Base-by-base conservation (phyloP, 1,140 invertebrate species). In the Monochamus saltuarius region DNA sequence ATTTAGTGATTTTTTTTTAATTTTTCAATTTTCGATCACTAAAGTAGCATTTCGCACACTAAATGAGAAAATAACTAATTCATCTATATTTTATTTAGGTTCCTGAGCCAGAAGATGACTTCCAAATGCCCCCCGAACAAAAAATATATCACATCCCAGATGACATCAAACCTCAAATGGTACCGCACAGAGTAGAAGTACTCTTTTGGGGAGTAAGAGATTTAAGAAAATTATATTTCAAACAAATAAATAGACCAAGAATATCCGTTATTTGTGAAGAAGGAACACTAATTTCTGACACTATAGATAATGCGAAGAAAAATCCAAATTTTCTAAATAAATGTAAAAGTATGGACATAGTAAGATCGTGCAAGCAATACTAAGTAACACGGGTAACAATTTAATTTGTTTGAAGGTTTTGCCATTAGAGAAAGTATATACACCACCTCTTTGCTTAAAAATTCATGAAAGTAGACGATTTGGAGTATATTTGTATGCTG, bases 191-290 rank as follows among this genome's bases (percentile, higher is more conserved):
- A 59, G 67, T 86, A 2, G 85, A 87, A 58, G 75, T 85, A 4
- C 80, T 85, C 51, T 85, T 85, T 74, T 87, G 85, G 85, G 85
- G 85, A 13, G 72, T 86, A 0, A 71, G 84, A 16, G 77, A 85
- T 45, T 73, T 86, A 59, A 80, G 76, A 53, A 81, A 79, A 65
- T 65, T 81, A 4, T 69, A 79, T 57, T 72, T 73, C 8, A 50
- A 71, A 0, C 72, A 77, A 0, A 80, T 83, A 0, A 76, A 76
- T 37, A 81, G 79, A 60, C 84, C 84, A 0, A 80, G 78, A 67
- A 78, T 85, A 10, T 65, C 81, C 0, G 66, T 86, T 0, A 82
- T 85, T 63, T 83, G 82, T 39, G 77, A 77, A 1, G 80, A 83
- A 2, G 57, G 80, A 3, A 67, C 69, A 16, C 62, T 86, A 7